Evolutionary conservation across 2,888 invertebrate species (phyloP).

Genomic region (Metallyticus violacea): DNA sequence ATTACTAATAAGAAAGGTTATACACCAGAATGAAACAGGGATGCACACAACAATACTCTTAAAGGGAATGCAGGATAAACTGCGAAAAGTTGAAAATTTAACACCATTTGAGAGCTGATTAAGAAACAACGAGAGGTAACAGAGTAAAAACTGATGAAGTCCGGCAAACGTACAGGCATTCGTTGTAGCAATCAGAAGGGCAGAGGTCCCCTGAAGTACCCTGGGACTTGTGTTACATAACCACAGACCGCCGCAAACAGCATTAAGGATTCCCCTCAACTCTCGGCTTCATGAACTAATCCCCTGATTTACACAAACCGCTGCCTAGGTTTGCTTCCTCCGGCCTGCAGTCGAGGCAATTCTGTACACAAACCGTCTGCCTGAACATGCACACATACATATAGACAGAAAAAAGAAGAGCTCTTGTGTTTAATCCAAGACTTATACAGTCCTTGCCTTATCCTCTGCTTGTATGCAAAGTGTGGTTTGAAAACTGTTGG

Average conservation of each 20-base stretch:
- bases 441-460: not conserved
- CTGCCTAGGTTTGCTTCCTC: not conserved
- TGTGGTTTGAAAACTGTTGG: not conserved
- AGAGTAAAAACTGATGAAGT: not conserved
- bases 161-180: not conserved
- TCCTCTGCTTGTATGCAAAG: not conserved
- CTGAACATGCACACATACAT: not conserved
- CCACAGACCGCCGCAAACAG: slow-evolving; percentile 28
- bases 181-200: not conserved
- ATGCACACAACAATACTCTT: no score
- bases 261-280: slow-evolving; percentile 26
- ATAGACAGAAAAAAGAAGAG: not conserved
- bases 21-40: no score
- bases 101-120: no score
- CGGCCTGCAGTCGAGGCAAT: no score
- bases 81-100: no score
- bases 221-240: not conserved
- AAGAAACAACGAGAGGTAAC: no score
- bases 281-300: slow-evolving; percentile 20
- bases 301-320: slow-evolving; percentile 31
- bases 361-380: not conserved
- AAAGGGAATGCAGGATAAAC: no score
- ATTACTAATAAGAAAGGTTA: no score
- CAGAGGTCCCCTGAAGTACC: not conserved
- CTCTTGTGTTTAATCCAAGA: not conserved